phyloP scores from a whole-genome alignment of 1,140 invertebrate species.

The Asobara japonica region DNA sequence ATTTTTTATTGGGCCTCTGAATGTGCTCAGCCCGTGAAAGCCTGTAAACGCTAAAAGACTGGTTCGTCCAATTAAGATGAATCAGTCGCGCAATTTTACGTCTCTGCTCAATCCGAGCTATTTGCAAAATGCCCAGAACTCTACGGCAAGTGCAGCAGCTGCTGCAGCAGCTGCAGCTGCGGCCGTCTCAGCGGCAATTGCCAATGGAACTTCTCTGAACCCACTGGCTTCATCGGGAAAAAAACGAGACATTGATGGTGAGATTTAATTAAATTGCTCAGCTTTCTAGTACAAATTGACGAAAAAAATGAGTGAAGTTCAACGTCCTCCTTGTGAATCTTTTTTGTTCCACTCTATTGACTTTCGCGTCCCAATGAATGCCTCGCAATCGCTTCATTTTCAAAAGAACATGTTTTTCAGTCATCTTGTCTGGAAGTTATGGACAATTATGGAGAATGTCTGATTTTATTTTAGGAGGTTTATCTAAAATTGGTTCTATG shows the following conservation, averaged over 20 bases:
- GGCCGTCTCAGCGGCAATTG: constrained; percentile 61
- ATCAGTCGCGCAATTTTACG: constrained; percentile 67
- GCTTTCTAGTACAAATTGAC: too few species aligned
- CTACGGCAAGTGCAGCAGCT: constrained; percentile 44
- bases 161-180: constrained; percentile 50
- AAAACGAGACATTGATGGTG: constrained; percentile 61
- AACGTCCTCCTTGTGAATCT: background rate
- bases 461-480: too few species aligned
- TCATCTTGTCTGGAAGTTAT: too few species aligned
- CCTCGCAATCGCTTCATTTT: too few species aligned
- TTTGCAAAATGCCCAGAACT: constrained; percentile 59
- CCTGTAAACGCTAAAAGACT: background rate
- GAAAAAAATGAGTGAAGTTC: constrained; percentile 11
- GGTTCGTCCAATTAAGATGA: constrained; percentile 51
- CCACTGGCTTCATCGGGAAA: constrained; percentile 36
- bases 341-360: too few species aligned
- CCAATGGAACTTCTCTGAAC: constrained; percentile 56
- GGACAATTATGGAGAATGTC: too few species aligned
- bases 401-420: too few species aligned
- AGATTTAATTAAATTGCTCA: too few species aligned
- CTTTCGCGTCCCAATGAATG: too few species aligned
- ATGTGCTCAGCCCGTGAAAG: background rate
- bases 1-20: background rate
- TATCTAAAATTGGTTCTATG: too few species aligned
- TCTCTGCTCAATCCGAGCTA: constrained; percentile 68